phyloP scores from a whole-genome alignment of 2,797 vertebrate species.

The Epinephelus coioides region DNA sequence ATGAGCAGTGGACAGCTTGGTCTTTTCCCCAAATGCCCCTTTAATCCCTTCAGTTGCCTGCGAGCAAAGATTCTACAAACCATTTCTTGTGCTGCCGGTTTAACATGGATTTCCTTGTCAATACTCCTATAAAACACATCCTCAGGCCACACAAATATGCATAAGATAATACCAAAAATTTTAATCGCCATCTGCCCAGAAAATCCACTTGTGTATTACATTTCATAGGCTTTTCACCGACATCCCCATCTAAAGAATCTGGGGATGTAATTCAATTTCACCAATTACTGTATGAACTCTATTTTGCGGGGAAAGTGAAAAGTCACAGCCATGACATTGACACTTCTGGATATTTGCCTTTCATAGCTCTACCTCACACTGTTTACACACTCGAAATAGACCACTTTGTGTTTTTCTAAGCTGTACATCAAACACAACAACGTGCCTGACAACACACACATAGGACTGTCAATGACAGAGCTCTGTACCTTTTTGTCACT shows the following conservation, averaged over 20 bases:
- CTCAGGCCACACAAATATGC: constrained; percentile 53
- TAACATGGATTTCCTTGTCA: constrained; percentile 71
- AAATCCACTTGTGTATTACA: constrained; percentile 51
- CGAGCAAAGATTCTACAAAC: constrained; percentile 57
- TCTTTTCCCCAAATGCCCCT: constrained; percentile 72
- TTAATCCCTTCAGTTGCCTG: constrained; percentile 70
- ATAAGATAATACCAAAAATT: constrained; percentile 51
- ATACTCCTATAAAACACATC: constrained; percentile 61
- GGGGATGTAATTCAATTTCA: constrained; percentile 59
- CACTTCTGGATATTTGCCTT: constrained; percentile 45
- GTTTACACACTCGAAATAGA: constrained; percentile 54
- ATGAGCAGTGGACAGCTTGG: constrained; percentile 66
- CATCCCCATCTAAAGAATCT: constrained; percentile 26
- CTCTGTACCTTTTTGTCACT: constrained; percentile 95
- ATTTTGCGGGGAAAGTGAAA: constrained; percentile 13
- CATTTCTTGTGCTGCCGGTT: constrained; percentile 61
- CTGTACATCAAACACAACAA: constrained; percentile 52
- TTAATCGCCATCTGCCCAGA: constrained; percentile 45
- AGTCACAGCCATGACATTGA: constrained; percentile 54
- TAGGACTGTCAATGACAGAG: constrained; percentile 22
- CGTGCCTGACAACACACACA: constrained; percentile 10
- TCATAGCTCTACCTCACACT: constrained; percentile 37
- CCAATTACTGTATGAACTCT: constrained; percentile 28
- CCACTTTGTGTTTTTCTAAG: constrained; percentile 47
- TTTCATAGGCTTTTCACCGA: constrained; percentile 40